Evolutionary conservation across 1,140 invertebrate genomes (phyloP).

Genomic region (Pogonus chalceus): DNA sequence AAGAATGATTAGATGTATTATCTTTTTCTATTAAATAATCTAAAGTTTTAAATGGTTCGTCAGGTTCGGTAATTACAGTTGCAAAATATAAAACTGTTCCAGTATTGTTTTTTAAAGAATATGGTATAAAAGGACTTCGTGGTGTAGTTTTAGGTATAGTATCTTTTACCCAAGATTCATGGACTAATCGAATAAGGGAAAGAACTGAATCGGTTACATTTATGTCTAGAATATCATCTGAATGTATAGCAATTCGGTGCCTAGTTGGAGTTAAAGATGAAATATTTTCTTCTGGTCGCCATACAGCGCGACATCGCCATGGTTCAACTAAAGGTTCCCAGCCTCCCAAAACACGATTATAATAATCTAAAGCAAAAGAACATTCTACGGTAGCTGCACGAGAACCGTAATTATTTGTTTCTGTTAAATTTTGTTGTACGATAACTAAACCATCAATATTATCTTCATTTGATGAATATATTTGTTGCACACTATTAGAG

Average conservation of each 20-base stretch:
- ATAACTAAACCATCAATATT: not conserved
- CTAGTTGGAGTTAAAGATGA: no score
- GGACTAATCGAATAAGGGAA: constrained; percentile 68
- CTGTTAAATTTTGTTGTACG: not conserved
- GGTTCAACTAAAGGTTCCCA: constrained; percentile 95
- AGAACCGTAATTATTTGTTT: not conserved
- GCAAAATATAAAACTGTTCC: constrained; percentile 75
- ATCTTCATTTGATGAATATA: constrained; percentile 12
- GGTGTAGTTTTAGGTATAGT: constrained; percentile 34
- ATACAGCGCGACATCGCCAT: constrained; percentile 50
- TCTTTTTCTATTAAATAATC: no score
- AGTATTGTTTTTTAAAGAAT: constrained; percentile 81
- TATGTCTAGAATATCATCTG: constrained; percentile 66
- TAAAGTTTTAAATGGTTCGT: constrained; percentile 26
- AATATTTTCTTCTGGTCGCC: constrained; percentile 27
- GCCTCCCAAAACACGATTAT: constrained; percentile 85
- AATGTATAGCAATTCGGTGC: constrained; percentile 49
- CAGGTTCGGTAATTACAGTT: constrained; percentile 51
- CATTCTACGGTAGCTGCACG: constrained; percentile 40
- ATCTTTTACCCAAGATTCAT: constrained; percentile 81
- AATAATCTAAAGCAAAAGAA: constrained; percentile 75
- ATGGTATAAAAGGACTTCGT: constrained; percentile 84
- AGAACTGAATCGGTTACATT: constrained; percentile 81
- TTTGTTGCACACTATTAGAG: constrained; percentile 15
- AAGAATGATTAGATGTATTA: no score